A percentile compares a stretch with the other conserved stretches of the same genome.
Evolutionary conservation across 1,140 invertebrate species (phyloP).

Genomic region (Nilaparvata lugens): DNA sequence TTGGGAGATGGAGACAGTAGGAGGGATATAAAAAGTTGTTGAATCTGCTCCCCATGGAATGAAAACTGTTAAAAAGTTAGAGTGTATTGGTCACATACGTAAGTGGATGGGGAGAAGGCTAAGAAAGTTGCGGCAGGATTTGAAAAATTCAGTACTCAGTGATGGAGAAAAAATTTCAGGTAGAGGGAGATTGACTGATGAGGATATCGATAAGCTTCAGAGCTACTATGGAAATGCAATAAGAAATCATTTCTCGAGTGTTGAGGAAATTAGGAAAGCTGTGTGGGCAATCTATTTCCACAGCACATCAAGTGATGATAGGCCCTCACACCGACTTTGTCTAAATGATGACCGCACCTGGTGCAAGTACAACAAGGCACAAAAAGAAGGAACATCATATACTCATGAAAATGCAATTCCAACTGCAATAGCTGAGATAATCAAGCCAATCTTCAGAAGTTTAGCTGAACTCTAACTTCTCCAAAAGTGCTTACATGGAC

Average conservation of each 20-base stretch:
- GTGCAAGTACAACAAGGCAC: constrained; percentile 11
- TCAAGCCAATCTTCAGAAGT: constrained; percentile 9
- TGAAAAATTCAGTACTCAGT: not conserved
- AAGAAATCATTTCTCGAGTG: not conserved
- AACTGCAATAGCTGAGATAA: not conserved
- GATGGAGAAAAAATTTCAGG: not conserved
- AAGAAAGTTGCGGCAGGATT: not conserved
- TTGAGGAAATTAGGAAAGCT: constrained; percentile 6
- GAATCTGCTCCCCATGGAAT: constrained; percentile 20
- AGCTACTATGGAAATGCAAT: constrained; percentile 8
- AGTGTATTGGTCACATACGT: constrained; percentile 3
- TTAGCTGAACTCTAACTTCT: constrained; percentile 3
- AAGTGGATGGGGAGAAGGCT: not conserved
- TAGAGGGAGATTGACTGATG: not conserved
- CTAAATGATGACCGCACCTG: not conserved
- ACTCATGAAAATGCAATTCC: not conserved
- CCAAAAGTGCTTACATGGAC: constrained; percentile 17
- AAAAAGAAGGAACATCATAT: not conserved
- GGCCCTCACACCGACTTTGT: not conserved
- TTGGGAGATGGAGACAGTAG: constrained; percentile 22
- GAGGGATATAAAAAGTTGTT: constrained; percentile 13
- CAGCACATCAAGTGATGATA: not conserved
- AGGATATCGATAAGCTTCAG: not conserved
- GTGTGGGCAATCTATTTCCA: constrained; percentile 10
- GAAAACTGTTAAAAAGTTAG: constrained; percentile 5